Base-by-base conservation (phyloP, 2,113 vertebrate species). In the Acinonyx jubatus region DNA sequence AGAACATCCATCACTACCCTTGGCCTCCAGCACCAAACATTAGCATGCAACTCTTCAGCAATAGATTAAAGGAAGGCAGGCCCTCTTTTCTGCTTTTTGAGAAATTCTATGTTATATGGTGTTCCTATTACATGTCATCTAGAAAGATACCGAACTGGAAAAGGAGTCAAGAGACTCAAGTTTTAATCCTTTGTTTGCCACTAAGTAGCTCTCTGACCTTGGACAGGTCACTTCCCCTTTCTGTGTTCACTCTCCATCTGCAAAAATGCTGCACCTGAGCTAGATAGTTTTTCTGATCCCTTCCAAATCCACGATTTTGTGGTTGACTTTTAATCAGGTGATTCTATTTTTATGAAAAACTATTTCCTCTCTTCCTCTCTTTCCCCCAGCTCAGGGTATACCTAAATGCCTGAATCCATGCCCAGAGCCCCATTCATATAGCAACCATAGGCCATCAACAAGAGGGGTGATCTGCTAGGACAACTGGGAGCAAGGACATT, bases 1-100 rank as follows among this genome's bases (percentile, higher is more conserved):
- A 52, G 71, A 97, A 98, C 82, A 80, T 52, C 0, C 41, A 61
- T 86, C 8, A 0, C 86, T 96, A 96, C 97, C 96, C 84, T 94
- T 27, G 74, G 36, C 65, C 92, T 55, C 33, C 0, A 3, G 25
- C 7, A 45, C 93, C 63, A 96, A 96, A 96, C 33, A 63, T 97
- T 95, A 97, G 94, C 89, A 89, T 61, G 81, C 5, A 90, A 76
- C 13, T 38, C 11, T 92, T 86, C 7, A 83, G 23, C 38, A 81
- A 84, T 63, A 97, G 90, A 91, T 96, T 82, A 93, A 92, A 97
- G 19, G 11, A 76, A 66, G 69, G 7, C 89, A 48, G 50, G 4
- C 5, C 84, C 89, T 94, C 65, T 48, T 84, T 36, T 12, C 93
- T 23, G 80, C 33, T 97, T 96, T 73, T 41, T 89, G 27, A 85